phyloP scores from a whole-genome alignment of 2,797 vertebrate genomes.

The Catostomus latipinnis region DNA sequence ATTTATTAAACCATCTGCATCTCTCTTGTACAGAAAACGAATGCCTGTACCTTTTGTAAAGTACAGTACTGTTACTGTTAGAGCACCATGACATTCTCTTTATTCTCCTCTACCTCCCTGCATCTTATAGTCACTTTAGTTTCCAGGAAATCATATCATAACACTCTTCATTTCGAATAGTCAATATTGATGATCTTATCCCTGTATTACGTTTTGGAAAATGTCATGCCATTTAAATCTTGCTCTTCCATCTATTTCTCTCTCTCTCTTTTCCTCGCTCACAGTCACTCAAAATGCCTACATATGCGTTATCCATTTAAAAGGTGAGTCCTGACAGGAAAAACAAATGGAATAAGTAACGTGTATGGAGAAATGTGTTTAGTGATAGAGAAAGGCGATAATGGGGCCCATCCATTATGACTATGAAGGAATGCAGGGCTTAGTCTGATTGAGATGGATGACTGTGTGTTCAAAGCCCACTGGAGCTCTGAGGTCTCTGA shows the following conservation, averaged over 20 bases:
- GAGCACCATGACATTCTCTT: neutral
- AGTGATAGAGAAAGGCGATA: conserved; percentile 40
- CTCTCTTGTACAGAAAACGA: no score
- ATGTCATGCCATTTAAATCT: neutral
- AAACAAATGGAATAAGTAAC: conserved; percentile 40
- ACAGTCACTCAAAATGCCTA: conserved; percentile 2
- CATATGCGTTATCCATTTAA: conserved; percentile 34
- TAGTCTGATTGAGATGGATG: conserved; percentile 55
- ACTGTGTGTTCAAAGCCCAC: conserved; percentile 40
- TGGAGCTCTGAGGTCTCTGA: conserved; percentile 33
- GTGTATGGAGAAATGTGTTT: conserved; percentile 20
- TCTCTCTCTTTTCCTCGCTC: neutral
- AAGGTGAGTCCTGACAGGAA: neutral
- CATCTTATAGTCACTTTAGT: neutral
- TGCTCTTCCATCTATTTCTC: no score
- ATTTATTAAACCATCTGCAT: no score
- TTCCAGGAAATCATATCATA: neutral
- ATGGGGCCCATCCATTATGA: conserved; percentile 49
- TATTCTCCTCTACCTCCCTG: no score
- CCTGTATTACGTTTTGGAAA: neutral
- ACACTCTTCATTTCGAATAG: neutral
- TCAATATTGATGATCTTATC: neutral
- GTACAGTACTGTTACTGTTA: neutral
- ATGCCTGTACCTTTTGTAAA: neutral
- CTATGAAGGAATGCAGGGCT: conserved; percentile 26